Evolutionary conservation across 2,797 vertebrate species (phyloP).

Genomic region (Lateolabrax maculatus): DNA sequence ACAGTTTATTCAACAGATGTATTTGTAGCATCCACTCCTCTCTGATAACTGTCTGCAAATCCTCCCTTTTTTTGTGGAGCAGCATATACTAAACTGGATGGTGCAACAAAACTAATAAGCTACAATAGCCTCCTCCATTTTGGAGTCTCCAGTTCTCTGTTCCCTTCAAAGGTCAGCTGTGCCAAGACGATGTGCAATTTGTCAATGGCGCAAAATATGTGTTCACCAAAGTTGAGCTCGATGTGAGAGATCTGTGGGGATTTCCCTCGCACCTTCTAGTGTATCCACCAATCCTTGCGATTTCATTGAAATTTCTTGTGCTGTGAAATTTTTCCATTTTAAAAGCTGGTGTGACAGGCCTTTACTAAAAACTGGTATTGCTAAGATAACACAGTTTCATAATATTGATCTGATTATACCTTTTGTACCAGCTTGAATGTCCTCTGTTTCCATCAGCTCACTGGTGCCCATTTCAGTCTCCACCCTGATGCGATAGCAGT

Average conservation of each 20-base stretch:
- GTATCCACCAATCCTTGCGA: too few species aligned
- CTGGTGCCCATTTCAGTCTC: slow-evolving; percentile 89
- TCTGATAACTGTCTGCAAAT: neutral
- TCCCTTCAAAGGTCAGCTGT: neutral
- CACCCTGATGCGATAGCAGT: slow-evolving; percentile 91
- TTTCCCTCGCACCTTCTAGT: neutral
- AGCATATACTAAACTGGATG: neutral
- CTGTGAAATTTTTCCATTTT: neutral
- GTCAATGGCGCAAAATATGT: neutral
- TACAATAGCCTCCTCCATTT: neutral
- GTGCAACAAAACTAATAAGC: neutral
- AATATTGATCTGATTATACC: slow-evolving; percentile 78
- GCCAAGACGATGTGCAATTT: neutral
- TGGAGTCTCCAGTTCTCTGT: neutral
- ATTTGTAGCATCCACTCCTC: neutral
- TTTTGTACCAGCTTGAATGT: slow-evolving; percentile 90
- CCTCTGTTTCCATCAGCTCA: slow-evolving; percentile 89
- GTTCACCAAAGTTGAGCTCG: neutral
- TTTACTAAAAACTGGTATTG: neutral
- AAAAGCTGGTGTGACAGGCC: neutral
- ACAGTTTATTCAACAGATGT: neutral
- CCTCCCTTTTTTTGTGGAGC: neutral
- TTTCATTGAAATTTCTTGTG: too few species aligned
- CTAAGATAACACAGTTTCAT: neutral
- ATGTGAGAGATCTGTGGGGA: fast-evolving